Base-by-base conservation (phyloP, 1,140 invertebrate genomes). In the Drosophila chauvacae region DNA sequence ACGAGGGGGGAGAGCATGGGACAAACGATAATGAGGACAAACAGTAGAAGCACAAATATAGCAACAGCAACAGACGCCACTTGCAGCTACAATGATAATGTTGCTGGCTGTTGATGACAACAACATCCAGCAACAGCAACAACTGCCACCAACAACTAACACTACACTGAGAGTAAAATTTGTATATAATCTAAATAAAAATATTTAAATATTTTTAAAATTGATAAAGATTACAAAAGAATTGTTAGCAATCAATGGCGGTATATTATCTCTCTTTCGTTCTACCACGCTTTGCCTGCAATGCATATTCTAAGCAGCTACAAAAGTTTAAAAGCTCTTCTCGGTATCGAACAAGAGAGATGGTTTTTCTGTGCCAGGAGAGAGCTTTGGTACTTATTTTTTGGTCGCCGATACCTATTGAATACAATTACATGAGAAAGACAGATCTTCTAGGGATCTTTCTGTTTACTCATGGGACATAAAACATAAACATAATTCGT, bases 1-100 rank as follows among this genome's bases (percentile, higher is more conserved):
- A 83, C 74, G 84, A 70, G 78, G 79, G 80, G 64, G 64, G 7
- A 13, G 82, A 44, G 63, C 79, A 78, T 66, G 76, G 76, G 80
- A 79, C 83, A 80, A 88, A 84, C 80, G 84, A 87, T 87, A 87
- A 87, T 87, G 84, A 87, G 84, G 84, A 87, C 84, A 87, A 73
- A 77, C 83, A 88, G 76, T 78, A 86, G 44, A 74, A 71, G 66
- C 66, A 62, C 47, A 62, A 35, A 37, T 37, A 45, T 61, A 70
- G 62, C 45, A 80, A 48, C 42, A 65, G 14, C 62, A 82, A 57
- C 63, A 75, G 61, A 69, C 66, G 59, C 71, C 77, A 87, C 76
- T 86, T 85, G 78, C 79, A 87, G 61, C 74, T 77, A 87, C 74
- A 82, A 85, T 82, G 83, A 85, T 87, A 85, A 85, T 85, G 82